Percentiles rank a stretch among this genome's conserved stretches.
Evolutionary conservation across 30 jellyfish, hydroid and myxozoan genomes (phyloP).

Genomic region (Turritopsis rubra): DNA sequence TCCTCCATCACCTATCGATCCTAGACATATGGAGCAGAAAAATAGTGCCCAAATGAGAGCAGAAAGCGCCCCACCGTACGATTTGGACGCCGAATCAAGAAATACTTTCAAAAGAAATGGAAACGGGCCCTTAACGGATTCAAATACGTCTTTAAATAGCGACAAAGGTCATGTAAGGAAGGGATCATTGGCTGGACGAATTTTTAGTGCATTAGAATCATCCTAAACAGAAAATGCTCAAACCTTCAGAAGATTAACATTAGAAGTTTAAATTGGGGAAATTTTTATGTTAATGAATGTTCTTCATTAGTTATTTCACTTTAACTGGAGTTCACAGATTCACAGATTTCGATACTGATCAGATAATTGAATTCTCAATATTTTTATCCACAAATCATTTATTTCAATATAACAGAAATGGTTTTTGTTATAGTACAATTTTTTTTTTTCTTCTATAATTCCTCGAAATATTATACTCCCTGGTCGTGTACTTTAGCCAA

Average conservation of each 20-base stretch:
- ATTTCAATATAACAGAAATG: too few species aligned
- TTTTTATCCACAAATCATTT: too few species aligned
- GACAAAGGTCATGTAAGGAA: not conserved
- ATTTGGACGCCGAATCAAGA: not conserved
- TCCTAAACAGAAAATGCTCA: not conserved
- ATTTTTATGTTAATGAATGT: too few species aligned
- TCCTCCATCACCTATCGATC: constrained; percentile 30
- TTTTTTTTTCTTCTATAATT: too few species aligned
- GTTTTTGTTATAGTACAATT: too few species aligned
- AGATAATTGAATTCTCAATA: too few species aligned
- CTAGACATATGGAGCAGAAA: not conserved
- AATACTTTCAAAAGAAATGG: not conserved
- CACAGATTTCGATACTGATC: too few species aligned
- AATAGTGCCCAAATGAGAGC: not conserved
- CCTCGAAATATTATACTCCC: too few species aligned
- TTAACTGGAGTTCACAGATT: too few species aligned
- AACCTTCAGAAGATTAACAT: too few species aligned
- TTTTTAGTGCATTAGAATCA: constrained; percentile 11
- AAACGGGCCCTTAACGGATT: not conserved
- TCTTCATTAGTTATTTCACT: too few species aligned
- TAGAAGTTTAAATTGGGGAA: not conserved
- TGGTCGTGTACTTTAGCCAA: too few species aligned
- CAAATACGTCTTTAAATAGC: not conserved
- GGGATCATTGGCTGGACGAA: not conserved
- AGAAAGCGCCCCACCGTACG: constrained; percentile 17